These are phyloP conservation scores for Laticauda colubrina DNA, from an alignment of 2,113 vertebrate genomes.

Conservation along the genomic window DNA sequence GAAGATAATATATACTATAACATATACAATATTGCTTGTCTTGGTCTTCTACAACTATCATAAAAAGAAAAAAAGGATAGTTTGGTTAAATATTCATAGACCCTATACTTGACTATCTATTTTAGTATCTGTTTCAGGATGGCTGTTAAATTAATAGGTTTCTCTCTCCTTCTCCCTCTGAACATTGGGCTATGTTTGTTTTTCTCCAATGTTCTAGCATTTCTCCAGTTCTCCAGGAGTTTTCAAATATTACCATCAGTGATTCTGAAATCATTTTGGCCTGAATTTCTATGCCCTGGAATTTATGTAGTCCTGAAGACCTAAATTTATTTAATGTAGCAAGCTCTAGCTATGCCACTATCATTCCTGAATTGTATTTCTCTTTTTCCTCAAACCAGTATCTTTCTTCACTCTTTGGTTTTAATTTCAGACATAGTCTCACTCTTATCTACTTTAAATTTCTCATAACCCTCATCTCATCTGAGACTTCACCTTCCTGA, in stretches of 20 bases:
- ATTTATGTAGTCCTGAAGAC: neutral
- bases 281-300: neutral
- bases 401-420: neutral
- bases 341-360: neutral
- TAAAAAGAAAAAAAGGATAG: neutral
- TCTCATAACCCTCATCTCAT: neutral
- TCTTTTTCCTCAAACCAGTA: neutral
- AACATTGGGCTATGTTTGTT: neutral
- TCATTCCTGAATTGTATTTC: neutral
- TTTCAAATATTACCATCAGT: neutral
- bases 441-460: neutral
- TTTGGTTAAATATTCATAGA: neutral
- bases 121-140: neutral
- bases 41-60: neutral
- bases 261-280: neutral
- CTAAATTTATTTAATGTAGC: neutral
- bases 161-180: neutral
- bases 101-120: neutral
- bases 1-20: neutral
- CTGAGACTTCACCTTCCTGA: neutral
- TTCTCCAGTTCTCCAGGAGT: neutral
- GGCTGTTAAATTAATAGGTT: neutral
- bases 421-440: neutral
- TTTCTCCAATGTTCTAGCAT: neutral
- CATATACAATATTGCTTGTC: neutral